A percentile compares a stretch with the other conserved stretches of the same genome.
Evolutionary conservation across 2,113 vertebrate species (phyloP).

Genomic region (Neofelis nebulosa): DNA sequence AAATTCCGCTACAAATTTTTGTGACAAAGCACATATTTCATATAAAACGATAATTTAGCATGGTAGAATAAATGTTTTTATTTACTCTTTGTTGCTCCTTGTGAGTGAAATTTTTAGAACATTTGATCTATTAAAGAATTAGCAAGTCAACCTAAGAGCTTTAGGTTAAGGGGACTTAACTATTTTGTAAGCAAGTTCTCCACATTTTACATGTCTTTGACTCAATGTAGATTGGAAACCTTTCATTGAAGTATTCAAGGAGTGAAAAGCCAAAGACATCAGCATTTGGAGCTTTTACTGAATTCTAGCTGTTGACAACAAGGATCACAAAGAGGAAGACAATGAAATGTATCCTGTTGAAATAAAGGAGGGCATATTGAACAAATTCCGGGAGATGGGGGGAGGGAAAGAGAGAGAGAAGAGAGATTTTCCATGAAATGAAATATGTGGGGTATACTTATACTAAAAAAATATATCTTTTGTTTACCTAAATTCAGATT

Average conservation of each 20-base stretch:
- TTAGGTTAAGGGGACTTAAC: not conserved
- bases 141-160: not conserved
- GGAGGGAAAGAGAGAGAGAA: not conserved
- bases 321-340: not conserved
- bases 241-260: not conserved
- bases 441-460: not conserved
- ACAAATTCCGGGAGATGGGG: not conserved
- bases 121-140: not conserved
- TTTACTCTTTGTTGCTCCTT: not conserved
- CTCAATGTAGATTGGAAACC: not conserved
- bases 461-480: not conserved
- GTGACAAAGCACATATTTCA: not conserved
- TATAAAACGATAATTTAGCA: not conserved
- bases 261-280: not conserved
- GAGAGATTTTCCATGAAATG: not conserved
- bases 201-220: not conserved
- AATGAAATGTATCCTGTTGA: not conserved
- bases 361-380: not conserved
- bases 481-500: slow-evolving; percentile 16
- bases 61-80: not conserved
- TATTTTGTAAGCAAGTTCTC: not conserved
- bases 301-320: not conserved
- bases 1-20: not conserved
- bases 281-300: not conserved
- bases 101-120: not conserved